Conservation (phyloP, 23 tunicate genomes). For the Halocynthia aurantium region DNA sequence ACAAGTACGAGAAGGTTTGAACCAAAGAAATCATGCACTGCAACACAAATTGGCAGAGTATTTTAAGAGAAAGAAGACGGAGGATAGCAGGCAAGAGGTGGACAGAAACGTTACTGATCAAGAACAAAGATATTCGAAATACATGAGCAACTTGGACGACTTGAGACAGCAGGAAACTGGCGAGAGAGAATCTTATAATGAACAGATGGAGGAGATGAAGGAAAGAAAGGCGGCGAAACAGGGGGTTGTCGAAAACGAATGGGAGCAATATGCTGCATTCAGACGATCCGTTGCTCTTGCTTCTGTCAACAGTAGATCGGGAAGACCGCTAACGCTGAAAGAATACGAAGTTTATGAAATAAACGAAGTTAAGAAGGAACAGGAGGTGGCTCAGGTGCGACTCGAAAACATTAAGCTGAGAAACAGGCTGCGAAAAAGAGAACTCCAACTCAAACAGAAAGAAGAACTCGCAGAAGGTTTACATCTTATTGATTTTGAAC, state of each 20-base stretch:
- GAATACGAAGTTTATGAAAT: conserved; percentile 45
- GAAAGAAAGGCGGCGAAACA: conserved; percentile 66
- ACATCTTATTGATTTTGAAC: conserved; percentile 97
- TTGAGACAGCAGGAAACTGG: conserved; percentile 62
- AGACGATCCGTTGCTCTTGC: conserved; percentile 53
- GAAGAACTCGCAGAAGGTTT: conserved; percentile 96
- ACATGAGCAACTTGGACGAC: conserved; percentile 90
- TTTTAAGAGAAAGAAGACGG: conserved; percentile 81
- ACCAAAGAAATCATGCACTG: conserved; percentile 57
- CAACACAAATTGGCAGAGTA: conserved; percentile 96
- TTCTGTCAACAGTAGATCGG: conserved; percentile 77
- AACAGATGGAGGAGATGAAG: conserved; percentile 66
- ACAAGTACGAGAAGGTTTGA: conserved; percentile 68
- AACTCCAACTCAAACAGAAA: conserved; percentile 79
- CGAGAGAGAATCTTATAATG: conserved; percentile 71
- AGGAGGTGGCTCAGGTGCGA: conserved; percentile 92
- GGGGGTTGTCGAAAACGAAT: conserved; percentile 73
- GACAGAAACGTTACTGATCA: conserved; percentile 82
- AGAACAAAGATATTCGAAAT: conserved; percentile 90
- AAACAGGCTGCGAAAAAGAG: conserved; percentile 79
- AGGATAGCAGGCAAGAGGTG: conserved; percentile 71
- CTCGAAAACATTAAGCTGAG: conserved; percentile 84
- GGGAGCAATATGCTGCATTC: conserved; percentile 51
- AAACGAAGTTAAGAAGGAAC: conserved; percentile 78
- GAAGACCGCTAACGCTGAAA: conserved; percentile 60